phyloP scores from a whole-genome alignment of 2,888 invertebrate species.

The Lepetodrilus schrolli region DNA sequence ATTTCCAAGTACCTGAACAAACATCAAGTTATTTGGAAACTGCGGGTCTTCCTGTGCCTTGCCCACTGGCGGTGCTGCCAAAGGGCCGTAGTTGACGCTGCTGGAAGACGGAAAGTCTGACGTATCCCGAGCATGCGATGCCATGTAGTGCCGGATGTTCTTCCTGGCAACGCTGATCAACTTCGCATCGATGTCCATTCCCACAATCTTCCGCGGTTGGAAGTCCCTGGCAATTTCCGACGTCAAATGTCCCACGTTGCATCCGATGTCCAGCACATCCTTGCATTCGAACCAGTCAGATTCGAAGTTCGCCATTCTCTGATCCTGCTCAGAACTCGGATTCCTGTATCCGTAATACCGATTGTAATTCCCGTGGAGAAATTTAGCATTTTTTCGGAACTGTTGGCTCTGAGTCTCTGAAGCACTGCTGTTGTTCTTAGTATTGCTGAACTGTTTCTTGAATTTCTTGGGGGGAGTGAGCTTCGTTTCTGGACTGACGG shows the following conservation, averaged over 20 bases:
- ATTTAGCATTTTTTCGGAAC: constrained; percentile 78
- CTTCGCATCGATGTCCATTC: constrained; percentile 94
- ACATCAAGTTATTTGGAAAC: constrained; percentile 93
- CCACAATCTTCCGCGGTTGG: constrained; percentile 87
- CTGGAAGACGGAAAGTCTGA: constrained; percentile 89
- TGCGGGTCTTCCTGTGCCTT: constrained; percentile 54
- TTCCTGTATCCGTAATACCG: constrained; percentile 97
- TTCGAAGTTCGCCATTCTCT: constrained; percentile 88
- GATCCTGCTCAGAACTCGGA: constrained; percentile 84
- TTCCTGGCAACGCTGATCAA: constrained; percentile 86
- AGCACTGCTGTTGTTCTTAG: constrained; percentile 30
- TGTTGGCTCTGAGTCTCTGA: constrained; percentile 37
- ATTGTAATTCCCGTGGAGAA: constrained; percentile 97
- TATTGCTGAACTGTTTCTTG: constrained; percentile 43
- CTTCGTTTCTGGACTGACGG: constrained; percentile 36
- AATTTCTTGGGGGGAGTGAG: constrained; percentile 48
- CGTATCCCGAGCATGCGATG: constrained; percentile 53
- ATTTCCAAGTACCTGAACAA: constrained; percentile 84
- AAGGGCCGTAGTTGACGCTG: constrained; percentile 89
- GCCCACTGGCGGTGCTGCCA: constrained; percentile 76
- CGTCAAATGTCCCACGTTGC: constrained; percentile 97
- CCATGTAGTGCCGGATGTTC: constrained; percentile 83
- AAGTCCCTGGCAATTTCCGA: constrained; percentile 90
- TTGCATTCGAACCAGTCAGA: constrained; percentile 89
- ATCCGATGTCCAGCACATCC: constrained; percentile 96